These are phyloP conservation scores for Akabosia matsudoensis DNA, from an alignment of 1,140 invertebrate genomes.

Conservation along the genomic window DNA sequence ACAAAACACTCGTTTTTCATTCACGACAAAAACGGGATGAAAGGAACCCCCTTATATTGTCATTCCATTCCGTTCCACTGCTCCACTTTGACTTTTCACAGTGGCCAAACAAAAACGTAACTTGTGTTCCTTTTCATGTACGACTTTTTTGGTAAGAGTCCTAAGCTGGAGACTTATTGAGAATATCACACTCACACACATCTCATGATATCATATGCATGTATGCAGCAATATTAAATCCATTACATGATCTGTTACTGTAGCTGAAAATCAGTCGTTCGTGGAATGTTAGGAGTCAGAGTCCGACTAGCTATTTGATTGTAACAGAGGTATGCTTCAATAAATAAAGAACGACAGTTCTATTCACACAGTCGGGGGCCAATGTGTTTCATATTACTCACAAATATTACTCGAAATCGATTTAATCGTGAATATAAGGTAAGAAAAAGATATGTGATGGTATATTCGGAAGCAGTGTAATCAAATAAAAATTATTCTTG, in stretches of 20 bases:
- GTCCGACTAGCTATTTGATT: background rate
- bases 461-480: background rate
- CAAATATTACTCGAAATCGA: no score
- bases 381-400: background rate
- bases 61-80: conserved; percentile 24
- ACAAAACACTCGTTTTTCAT: background rate
- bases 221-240: no score
- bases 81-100: conserved; percentile 15
- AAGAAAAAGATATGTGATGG: background rate
- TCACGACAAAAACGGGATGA: background rate
- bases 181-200: no score
- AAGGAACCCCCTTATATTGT: conserved; percentile 21
- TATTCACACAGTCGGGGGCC: no score
- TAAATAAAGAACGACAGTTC: background rate
- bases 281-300: no score
- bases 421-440: no score
- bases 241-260: no score
- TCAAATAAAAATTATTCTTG: no score
- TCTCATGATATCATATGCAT: no score
- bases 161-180: no score
- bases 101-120: background rate
- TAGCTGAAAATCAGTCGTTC: no score
- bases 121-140: background rate
- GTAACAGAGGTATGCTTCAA: background rate
- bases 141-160: no score